Base-by-base conservation (phyloP, 2,888 invertebrate genomes). In the Chrysodeixis includens region DNA sequence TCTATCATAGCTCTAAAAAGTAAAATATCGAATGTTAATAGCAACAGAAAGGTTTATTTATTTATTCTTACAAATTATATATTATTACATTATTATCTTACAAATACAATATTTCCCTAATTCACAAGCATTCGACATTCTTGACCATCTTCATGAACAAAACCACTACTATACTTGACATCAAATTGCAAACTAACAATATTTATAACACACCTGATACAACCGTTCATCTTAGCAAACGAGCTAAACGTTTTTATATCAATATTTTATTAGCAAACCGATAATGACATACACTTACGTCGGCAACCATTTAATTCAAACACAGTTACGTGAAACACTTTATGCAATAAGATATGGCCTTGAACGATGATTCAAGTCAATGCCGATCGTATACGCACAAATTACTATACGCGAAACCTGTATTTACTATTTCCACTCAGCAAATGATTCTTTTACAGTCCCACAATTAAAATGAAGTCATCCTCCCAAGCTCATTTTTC, bases 281-380 rank as follows among this genome's bases (percentile, higher is more conserved):
- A 3, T 20, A 49, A 49, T 49, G 46, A 49, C 20, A 46, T 49
- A 49, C 46, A 20, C 46, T 49, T 20, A 46, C 18, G 10, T 49
- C 4, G 18, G 18, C 9, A 9, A 18, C 18, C 18, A 20, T 63
- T 55, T 61, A 49, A 60, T 60, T 62, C 58, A 74, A 70, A 62
- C 10, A 62, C 79, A 79, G 78, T 82, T 83, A 84, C 78, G 76
- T 79, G 81, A 83, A 80, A 79, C 78, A 81, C 79, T 79, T 85
- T 83, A 85, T 84, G 86, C 81, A 86, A 88, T 86, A 86, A 84
- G 81, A 82, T 78, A 87, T 88, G 90, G 86, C 90, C 90, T 92
- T 92, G 90, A 88, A 89, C 82, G 79, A 81, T 84, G 83, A 88
- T 86, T 80, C 79, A 83, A 85, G 78, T 87, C 86, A 87, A 88